Evolutionary conservation across 1,140 invertebrate species (phyloP), one percentile per base, ranked within the genome.

Genomic region (Drosophila oshimai): DNA sequence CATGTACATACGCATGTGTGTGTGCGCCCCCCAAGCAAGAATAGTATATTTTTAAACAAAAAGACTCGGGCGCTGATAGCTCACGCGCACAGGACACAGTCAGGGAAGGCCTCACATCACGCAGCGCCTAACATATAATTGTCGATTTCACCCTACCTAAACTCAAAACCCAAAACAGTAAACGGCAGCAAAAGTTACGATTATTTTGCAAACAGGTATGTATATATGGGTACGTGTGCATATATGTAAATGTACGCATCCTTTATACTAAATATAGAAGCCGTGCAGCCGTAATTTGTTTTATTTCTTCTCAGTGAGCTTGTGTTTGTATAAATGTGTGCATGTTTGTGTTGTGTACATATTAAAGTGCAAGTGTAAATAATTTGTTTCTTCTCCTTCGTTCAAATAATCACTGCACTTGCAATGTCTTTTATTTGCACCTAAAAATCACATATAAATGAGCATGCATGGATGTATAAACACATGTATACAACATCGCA

Each of bases 31-130:
- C 22, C 9, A 54, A 9, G 53, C 53, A 3, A 22, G 46, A 53
- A 49, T 36, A 24, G 54, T 54, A 31, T 22, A 34, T 58, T 58
- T 53, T 58, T 58, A 58, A 58, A 54, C 47, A 58, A 49, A 49
- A 49, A 58, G 54, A 26, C 54, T 33, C 54, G 17, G 54, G 29
- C 46, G 54, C 51, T 34, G 46, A 50, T 58, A 58, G 54, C 54
- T 57, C 54, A 54, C 54, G 54, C 54, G 54, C 54, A 58, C 54
- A 58, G 54, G 54, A 58, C 49, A 58, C 22, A 26, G 46, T 58
- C 45, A 15, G 18, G 17, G 29, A 47, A 29, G 15, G 46, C 33
- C 46, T n/a, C 28, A 26, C 46, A 49, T 18, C 17, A 49, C 46
- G n/a, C n/a, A n/a, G n/a, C n/a, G n/a, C 47, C 53, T 53, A 53